Evolutionary conservation across 1,140 invertebrate species (phyloP), one percentile per base, ranked within the genome.

Genomic region (Pogonus chalceus): DNA sequence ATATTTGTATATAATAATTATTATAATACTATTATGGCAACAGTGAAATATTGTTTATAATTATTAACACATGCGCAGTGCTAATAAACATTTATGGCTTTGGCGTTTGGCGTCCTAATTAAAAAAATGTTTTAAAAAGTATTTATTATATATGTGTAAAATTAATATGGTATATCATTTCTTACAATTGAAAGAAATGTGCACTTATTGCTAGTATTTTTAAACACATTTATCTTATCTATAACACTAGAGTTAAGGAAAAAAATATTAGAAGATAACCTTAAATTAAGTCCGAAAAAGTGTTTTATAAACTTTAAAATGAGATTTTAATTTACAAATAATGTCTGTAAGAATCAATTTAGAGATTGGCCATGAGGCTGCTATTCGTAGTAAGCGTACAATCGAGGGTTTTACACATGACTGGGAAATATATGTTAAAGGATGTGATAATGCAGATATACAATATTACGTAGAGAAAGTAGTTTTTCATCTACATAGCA

Each of bases 371-470:
- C 93, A 98, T 70, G 79, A 83, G 65, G 89, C 93, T 56, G 79
- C 79, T 48, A 72, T 93, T 56, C 81, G 86, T 62, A 79, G 79
- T 16, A 86, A 88, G 65, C 80, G 78, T 56, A 92, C 90, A 7
- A 78, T 81, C 16, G 87, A 93, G 69, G 92, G 90, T 14, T 96
- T 90, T 64, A 97, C 94, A 58, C 95, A 98, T 75, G 93, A 97
- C 69, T 98, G 95, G 95, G 90, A 92, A 70, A 84, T 97, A n/a
- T 97, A 89, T 77, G 89, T 98, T 2, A 77, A 87, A 59, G 92
- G 92, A 53, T 79, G 81, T 58, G 88, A 95, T 62, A 83, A 85
- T 58, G 79, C 82, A 56, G 83, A 90, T 62, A 93, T 97, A 59
- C 82, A 90, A 60, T 79, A 89, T 65, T 97, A 90, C 78, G 82